Conservation (phyloP, 2,797 vertebrate species). For the Urosaurus nigricauda region DNA sequence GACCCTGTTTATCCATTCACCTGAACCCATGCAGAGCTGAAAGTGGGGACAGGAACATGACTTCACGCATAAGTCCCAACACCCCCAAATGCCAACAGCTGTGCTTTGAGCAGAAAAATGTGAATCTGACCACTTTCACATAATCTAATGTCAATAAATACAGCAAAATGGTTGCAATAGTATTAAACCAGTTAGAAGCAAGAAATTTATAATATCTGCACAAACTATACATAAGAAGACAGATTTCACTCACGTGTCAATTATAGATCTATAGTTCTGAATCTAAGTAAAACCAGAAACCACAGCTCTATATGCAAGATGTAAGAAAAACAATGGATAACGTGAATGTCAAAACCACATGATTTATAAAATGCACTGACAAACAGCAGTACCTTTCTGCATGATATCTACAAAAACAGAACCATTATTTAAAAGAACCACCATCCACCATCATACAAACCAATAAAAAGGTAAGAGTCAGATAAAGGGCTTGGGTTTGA, state of each 20-base stretch:
- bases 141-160: not conserved
- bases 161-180: not conserved
- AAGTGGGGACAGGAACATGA: no score
- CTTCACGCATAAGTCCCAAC: no score
- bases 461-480: conserved; percentile 38
- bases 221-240: not conserved
- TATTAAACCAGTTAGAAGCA: conserved; percentile 1
- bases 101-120: no score
- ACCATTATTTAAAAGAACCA: conserved; percentile 43
- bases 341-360: conserved; percentile 28
- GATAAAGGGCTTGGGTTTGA: conserved; percentile 36
- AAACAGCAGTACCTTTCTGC: conserved; percentile 39
- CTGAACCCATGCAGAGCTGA: no score
- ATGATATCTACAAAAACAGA: conserved; percentile 17
- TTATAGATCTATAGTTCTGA: conserved; percentile 38
- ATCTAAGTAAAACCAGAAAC: conserved; percentile 14
- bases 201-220: not conserved
- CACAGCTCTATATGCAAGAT: not conserved
- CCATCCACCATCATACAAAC: conserved; percentile 35
- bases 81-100: no score
- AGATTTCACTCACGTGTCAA: conserved; percentile 46
- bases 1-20: no score
- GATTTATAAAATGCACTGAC: conserved; percentile 53
- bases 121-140: not conserved
- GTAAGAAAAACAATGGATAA: conserved; percentile 48